A percentile compares a stretch with the other conserved stretches of the same genome.
These are phyloP conservation scores for Craniophora ligustri DNA, from an alignment of 2,888 invertebrate genomes.

Conservation along the genomic window DNA sequence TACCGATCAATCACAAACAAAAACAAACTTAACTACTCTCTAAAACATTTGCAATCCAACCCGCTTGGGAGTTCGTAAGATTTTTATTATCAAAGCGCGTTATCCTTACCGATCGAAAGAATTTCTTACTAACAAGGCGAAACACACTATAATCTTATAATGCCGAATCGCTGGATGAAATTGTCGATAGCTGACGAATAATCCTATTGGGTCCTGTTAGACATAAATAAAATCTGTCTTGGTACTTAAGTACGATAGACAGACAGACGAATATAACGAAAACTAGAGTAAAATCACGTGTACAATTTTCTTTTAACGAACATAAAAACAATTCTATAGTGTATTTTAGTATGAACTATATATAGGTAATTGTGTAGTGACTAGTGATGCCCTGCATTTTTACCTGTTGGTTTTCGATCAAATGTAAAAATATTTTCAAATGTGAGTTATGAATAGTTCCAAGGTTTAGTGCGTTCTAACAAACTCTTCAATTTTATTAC, in stretches of 20 bases:
- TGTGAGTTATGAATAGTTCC: no score
- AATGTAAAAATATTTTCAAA: no score
- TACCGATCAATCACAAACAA: constrained; percentile 43
- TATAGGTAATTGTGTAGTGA: neutral
- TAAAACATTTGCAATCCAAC: constrained; percentile 47
- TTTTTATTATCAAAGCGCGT: constrained; percentile 55
- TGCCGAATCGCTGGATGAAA: constrained; percentile 63
- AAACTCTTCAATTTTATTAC: no score
- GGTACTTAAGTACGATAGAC: constrained; percentile 10
- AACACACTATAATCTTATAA: constrained; percentile 61
- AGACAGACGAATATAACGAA: neutral
- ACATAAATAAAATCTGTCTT: constrained; percentile 58
- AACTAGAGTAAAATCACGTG: constrained; percentile 11
- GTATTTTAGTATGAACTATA: neutral
- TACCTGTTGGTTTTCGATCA: no score
- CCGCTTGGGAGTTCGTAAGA: constrained; percentile 51
- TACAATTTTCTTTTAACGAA: neutral
- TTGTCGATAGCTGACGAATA: constrained; percentile 63
- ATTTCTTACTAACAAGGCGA: constrained; percentile 49
- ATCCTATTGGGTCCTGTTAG: constrained; percentile 65
- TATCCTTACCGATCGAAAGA: constrained; percentile 60
- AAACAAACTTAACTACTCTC: constrained; percentile 44
- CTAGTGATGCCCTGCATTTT: no score
- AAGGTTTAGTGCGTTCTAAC: no score
- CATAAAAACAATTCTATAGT: neutral